These are phyloP conservation scores for Podarcis raffonei DNA, from an alignment of 2,113 vertebrate species.

Conservation along the genomic window DNA sequence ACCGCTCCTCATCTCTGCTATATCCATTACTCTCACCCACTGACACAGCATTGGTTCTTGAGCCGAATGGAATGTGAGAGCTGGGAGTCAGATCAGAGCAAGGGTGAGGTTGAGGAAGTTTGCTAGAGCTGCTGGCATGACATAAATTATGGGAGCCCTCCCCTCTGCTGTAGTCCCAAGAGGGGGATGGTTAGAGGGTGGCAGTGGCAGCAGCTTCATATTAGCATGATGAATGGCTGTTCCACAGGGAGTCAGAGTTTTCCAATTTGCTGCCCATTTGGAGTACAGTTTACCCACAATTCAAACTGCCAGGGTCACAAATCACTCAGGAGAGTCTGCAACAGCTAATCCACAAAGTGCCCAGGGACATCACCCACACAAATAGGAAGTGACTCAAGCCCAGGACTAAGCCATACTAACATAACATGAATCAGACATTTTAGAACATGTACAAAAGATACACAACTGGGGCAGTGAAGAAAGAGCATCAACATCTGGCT, in stretches of 20 bases:
- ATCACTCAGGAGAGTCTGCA: slow-evolving; percentile 40
- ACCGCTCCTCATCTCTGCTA: not conserved
- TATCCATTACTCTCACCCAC: not conserved
- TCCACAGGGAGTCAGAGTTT: slow-evolving; percentile 33
- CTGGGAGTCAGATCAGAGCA: not conserved
- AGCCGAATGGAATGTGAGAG: not conserved
- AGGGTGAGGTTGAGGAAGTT: not conserved
- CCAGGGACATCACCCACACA: not conserved
- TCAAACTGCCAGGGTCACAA: slow-evolving; percentile 63
- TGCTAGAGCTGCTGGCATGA: not conserved
- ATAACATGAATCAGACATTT: not conserved
- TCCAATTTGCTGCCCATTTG: slow-evolving; percentile 70
- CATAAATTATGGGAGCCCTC: not conserved
- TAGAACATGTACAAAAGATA: not conserved
- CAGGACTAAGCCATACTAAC: not conserved
- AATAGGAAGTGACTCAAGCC: not conserved
- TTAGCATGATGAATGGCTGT: slow-evolving; percentile 30
- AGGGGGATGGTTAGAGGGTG: not conserved
- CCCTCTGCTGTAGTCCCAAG: not conserved
- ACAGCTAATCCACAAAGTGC: not conserved
- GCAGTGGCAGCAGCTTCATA: slow-evolving; percentile 9
- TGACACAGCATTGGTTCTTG: not conserved
- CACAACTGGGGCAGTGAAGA: not conserved
- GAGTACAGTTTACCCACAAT: slow-evolving; percentile 60
- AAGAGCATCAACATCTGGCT: not conserved